These are phyloP conservation scores for Synergus laeviventris DNA, from an alignment of 2,888 invertebrate genomes.

Conservation along the genomic window DNA sequence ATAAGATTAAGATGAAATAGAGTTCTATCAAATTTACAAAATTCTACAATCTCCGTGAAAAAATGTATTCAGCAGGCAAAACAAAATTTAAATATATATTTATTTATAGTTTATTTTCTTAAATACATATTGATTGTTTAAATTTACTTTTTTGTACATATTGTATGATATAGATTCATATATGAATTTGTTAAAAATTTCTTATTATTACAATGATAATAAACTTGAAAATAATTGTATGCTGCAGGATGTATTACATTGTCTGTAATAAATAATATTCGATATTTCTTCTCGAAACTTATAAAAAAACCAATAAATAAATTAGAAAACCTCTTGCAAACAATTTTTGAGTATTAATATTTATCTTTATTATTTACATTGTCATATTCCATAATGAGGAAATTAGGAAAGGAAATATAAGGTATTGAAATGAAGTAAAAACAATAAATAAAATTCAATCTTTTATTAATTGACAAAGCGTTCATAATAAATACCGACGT, in stretches of 20 bases:
- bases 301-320: background rate
- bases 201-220: background rate
- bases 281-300: background rate
- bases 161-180: background rate
- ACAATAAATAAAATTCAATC: slow-evolving; percentile 70
- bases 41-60: no score
- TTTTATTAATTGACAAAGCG: slow-evolving; percentile 76
- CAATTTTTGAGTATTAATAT: background rate
- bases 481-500: slow-evolving; percentile 74
- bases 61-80: background rate
- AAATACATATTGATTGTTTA: background rate
- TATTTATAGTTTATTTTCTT: background rate
- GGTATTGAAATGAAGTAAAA: slow-evolving; percentile 40
- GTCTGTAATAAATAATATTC: background rate
- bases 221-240: background rate
- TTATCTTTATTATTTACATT: no score
- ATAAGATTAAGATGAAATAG: no score
- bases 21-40: no score
- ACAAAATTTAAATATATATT: background rate
- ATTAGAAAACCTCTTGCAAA: background rate
- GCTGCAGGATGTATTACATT: background rate
- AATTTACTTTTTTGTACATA: background rate
- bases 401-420: background rate
- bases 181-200: background rate
- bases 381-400: no score